phyloP scores from a whole-genome alignment of 2,113 vertebrate genomes.

The Corapipo altera region DNA sequence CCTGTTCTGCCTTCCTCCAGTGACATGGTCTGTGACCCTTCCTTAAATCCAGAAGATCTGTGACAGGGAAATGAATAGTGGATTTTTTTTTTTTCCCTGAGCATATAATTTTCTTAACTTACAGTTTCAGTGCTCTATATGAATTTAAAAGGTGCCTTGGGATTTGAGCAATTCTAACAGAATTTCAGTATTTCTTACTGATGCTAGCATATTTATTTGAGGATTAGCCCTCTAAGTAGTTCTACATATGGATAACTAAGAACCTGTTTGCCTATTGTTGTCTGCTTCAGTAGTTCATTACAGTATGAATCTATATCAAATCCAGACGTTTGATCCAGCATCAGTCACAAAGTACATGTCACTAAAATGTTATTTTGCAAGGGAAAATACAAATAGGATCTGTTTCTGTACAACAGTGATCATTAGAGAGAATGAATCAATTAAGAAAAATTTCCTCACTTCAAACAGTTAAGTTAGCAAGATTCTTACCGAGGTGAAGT shows the following conservation, averaged over 20 bases:
- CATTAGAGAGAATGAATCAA: fast-evolving
- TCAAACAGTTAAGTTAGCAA: neutral
- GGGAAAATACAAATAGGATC: neutral
- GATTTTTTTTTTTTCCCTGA: neutral
- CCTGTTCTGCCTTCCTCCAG: neutral
- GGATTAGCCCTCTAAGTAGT: neutral
- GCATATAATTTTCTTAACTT: neutral
- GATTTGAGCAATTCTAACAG: neutral
- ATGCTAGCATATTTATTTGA: neutral
- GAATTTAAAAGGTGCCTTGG: neutral
- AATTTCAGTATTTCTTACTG: neutral
- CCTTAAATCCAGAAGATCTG: neutral
- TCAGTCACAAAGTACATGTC: neutral
- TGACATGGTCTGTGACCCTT: neutral
- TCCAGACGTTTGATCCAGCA: neutral
- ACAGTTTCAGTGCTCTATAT: neutral
- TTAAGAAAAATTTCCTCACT: neutral
- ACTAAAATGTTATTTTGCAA: neutral
- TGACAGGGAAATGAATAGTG: neutral
- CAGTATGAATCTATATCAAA: neutral
- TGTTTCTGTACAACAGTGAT: neutral
- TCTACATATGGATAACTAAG: neutral
- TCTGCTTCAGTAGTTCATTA: neutral
- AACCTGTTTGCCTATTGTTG: neutral
- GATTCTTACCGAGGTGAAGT: neutral